Evolutionary conservation across 2,113 vertebrate species (phyloP).

Genomic region (Lanius ludovicianus): DNA sequence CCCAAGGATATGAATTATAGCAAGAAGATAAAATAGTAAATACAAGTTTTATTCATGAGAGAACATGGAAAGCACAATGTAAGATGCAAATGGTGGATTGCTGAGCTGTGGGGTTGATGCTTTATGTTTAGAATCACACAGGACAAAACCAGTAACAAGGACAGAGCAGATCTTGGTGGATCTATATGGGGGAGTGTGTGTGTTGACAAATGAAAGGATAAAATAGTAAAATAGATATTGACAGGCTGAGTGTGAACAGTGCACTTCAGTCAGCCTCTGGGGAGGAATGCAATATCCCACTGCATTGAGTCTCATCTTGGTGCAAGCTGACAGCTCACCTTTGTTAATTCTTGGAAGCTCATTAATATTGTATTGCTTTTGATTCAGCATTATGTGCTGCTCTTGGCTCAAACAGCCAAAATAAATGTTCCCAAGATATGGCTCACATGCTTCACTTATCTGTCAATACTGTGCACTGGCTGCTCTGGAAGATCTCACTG

Average conservation of each 20-base stretch:
- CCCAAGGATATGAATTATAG: neutral
- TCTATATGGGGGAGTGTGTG: rapidly evolving
- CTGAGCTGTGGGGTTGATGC: neutral
- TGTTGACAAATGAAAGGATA: neutral
- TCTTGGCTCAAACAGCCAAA: neutral
- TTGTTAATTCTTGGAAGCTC: neutral
- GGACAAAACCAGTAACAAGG: neutral
- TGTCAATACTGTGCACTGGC: neutral
- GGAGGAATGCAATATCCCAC: neutral
- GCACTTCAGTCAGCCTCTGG: neutral
- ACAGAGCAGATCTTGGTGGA: neutral
- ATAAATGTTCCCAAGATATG: neutral
- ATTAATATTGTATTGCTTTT: neutral
- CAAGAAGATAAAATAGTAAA: neutral
- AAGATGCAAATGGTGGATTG: neutral
- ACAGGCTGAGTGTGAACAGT: neutral
- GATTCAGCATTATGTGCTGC: neutral
- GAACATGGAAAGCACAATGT: neutral
- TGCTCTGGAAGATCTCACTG: neutral
- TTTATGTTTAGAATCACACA: neutral
- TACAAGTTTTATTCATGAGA: neutral
- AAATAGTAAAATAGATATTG: neutral
- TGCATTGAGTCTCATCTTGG: neutral
- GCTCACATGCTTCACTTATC: neutral
- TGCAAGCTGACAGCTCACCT: neutral